Percentiles rank a stretch among this genome's conserved stretches.
Evolutionary conservation across 1,140 invertebrate species (phyloP).

Genomic region (Aleiodes sp.): DNA sequence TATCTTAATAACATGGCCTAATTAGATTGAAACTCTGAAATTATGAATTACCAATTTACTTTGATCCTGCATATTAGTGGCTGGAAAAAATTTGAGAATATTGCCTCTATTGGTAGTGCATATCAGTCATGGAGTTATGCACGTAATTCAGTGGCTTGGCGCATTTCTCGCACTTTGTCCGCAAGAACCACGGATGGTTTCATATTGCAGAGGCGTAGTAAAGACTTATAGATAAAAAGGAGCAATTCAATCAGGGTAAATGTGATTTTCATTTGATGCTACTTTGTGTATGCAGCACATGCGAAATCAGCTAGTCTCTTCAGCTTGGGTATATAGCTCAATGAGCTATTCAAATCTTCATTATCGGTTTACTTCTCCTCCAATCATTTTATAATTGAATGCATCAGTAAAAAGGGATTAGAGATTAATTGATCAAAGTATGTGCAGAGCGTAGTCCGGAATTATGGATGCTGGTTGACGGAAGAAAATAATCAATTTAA

Average conservation of each 20-base stretch:
- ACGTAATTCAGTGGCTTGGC: constrained; percentile 44
- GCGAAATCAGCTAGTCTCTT: background rate
- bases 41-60: background rate
- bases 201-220: constrained; percentile 1
- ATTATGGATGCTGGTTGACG: background rate
- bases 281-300: background rate
- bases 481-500: background rate
- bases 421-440: background rate
- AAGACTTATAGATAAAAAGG: constrained; percentile 25
- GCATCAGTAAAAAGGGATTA: background rate
- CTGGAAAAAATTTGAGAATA: too few species aligned
- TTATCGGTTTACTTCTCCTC: background rate
- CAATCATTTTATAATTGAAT: constrained; percentile 7
- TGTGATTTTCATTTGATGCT: constrained; percentile 5
- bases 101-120: background rate
- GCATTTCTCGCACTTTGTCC: constrained; percentile 25
- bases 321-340: background rate
- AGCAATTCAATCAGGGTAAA: constrained; percentile 22
- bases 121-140: constrained; percentile 31
- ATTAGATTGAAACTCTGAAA: background rate
- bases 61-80: too few species aligned
- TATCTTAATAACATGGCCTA: background rate
- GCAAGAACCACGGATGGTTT: constrained; percentile 20
- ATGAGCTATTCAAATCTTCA: constrained; percentile 9
- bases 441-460: background rate